Percentiles rank a stretch among this genome's conserved stretches.
phyloP scores from a whole-genome alignment of 2,888 invertebrate genomes.

The Seira musarum region DNA sequence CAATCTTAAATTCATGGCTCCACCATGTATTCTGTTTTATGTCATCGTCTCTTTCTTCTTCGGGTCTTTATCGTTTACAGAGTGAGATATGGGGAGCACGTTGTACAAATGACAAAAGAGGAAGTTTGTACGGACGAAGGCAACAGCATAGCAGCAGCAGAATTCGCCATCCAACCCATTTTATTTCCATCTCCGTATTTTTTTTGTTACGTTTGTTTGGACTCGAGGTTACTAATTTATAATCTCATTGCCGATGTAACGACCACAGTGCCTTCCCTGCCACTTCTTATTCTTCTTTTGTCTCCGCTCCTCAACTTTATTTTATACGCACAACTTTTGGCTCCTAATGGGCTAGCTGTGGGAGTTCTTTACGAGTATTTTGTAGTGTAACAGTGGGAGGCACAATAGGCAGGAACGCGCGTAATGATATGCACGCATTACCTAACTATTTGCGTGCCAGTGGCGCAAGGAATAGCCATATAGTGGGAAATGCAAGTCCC shows the following conservation, averaged over 20 bases:
- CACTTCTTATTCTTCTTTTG: constrained; percentile 25
- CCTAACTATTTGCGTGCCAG: not conserved
- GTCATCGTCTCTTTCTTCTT: too few species aligned
- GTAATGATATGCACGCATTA: not conserved
- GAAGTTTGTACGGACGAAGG: not conserved
- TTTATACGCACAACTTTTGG: constrained; percentile 38
- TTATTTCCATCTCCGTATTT: too few species aligned
- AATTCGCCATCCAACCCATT: constrained; percentile 12
- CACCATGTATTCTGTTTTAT: not conserved
- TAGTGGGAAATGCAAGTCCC: not conserved
- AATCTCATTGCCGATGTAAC: constrained; percentile 61
- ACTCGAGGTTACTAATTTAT: constrained; percentile 58
- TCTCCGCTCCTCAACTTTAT: constrained; percentile 11
- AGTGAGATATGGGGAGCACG: too few species aligned
- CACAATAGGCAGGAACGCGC: not conserved
- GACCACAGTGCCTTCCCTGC: constrained; percentile 38
- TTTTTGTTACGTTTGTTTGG: not conserved
- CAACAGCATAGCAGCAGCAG: not conserved
- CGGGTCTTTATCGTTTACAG: too few species aligned
- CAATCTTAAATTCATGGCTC: constrained; percentile 22
- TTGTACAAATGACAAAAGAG: too few species aligned
- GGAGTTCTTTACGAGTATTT: constrained; percentile 41
- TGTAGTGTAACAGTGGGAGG: constrained; percentile 39
- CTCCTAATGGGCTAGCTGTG: constrained; percentile 49
- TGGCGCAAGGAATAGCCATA: not conserved